Base-by-base conservation (phyloP, 2,797 vertebrate species). In the Argentina silus region DNA sequence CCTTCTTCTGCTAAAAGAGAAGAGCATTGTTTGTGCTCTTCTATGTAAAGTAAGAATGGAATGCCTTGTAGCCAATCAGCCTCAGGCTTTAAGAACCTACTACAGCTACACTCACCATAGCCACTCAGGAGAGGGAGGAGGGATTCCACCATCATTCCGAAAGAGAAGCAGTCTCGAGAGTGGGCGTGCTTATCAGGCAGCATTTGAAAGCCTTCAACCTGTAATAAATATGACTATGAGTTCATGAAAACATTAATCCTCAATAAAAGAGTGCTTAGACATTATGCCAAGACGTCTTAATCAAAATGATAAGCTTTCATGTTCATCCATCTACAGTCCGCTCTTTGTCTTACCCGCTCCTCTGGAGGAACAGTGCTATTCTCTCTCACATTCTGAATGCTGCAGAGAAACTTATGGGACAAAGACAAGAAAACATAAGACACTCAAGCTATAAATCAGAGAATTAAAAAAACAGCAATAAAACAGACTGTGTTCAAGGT, bases 121-220 rank as follows among this genome's bases (percentile, higher is more conserved):
- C 89, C 93, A 11, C 83, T 91, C 55, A 97, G 89, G 69, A 93
- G 80, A 0, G 93, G 90, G 77, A 98, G 85, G 67, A 99, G 90
- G 7, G 89, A 89, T 83, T 96, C 95, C 77, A 96, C 92, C 91
- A 97, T 88, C 51, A 89, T 85, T 74, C 97, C 98, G 73, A 99
- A 99, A 0, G 97, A 94, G 12, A 93, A 99, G 82, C 95, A 95
- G 27, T 99, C 98, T 72, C 97, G 94, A 0, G 96, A 94, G 0
- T 98, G 95, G 80, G 96, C 96, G 0, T 92, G 86, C 76, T 92
- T 92, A 59, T 93, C 95, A 0, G 93, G 95, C 83, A 98, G 93
- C 27, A 89, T 92, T 76, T 92, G 85, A 79, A 94, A 95, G 57
- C 79, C 90, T 27, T 92, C 91, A 43, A 84, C 89, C 94, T 95